Base-by-base conservation (phyloP, 2,113 vertebrate genomes). In the Siphamia tubifer region DNA sequence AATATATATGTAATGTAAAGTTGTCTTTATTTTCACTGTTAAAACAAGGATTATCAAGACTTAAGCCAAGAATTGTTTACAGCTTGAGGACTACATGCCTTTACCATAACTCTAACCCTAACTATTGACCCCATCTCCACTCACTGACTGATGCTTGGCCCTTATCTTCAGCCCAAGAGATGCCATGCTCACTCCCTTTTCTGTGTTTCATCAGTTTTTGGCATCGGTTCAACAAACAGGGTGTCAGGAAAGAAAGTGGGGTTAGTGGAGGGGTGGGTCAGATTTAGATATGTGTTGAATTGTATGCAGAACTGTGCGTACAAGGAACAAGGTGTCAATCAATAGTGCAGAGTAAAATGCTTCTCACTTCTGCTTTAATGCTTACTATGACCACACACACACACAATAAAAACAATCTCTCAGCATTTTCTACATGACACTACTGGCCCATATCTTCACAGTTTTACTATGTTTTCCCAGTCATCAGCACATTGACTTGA, bases 131-230 rank as follows among this genome's bases (percentile, higher is more conserved):
- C 23, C 4, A 0, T 48, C 51, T 44, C 27, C 38, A 52, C 36
- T 21, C 8, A 28, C 17, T 71, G 65, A 62, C 54, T 69, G 25
- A 67, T 76, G 54, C 9, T 2, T 15, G 19, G 24, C 19, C 4
- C 64, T 82, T 84, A 77, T 89, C 79, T 71, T 17, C 16, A 51
- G 12, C 24, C 10, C 2, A 43, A 57, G 30, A 67, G 47, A 35
- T 42, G 4, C 54, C 24, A 36, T 0, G 4, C 51, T 68, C 72
- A 72, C 81, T 81, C 79, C 77, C 75, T 16, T 68, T 35, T 87
- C 72, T 86, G 79, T 35, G 62, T 44, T 54, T 64, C 44, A 68
- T 84, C 74, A 65, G 24, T 28, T 91, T 58, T 61, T 81, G 74
- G 74, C 72, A 78, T 34, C 10, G 15, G 10, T 68, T 55, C 51